Evolutionary conservation across 2,797 vertebrate genomes (phyloP).

Genomic region (Takifugu ocellatus): DNA sequence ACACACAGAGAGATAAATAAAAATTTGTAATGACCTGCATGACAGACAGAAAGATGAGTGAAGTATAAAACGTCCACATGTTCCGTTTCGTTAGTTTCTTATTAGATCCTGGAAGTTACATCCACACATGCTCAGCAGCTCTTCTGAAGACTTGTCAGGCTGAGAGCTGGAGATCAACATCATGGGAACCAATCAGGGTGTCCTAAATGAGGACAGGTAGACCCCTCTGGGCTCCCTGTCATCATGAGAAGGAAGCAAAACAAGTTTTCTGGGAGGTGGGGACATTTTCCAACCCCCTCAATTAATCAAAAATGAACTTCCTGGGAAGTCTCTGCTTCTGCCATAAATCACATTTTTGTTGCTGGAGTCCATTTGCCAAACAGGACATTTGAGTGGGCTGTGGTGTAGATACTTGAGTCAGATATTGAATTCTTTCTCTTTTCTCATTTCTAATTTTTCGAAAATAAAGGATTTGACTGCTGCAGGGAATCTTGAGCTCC

Average conservation of each 20-base stretch:
- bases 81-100: conserved; percentile 46
- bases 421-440: not conserved
- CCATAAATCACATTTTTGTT: not conserved
- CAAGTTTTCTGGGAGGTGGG: conserved; percentile 25
- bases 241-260: conserved; percentile 63
- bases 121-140: conserved; percentile 40
- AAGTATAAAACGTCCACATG: conserved; percentile 54
- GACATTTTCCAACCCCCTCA: not conserved
- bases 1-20: not conserved
- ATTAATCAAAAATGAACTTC: conserved; percentile 8
- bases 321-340: not conserved
- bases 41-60: conserved; percentile 56
- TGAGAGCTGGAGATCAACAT: conserved; percentile 47
- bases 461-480: not conserved
- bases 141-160: conserved; percentile 53
- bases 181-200: conserved; percentile 72
- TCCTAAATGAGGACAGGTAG: conserved; percentile 67
- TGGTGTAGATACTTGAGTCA: too few species aligned
- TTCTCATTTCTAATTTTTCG: not conserved
- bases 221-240: conserved; percentile 66
- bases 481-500: conserved; percentile 29
- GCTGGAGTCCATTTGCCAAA: not conserved
- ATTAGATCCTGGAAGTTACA: conserved; percentile 32
- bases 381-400: not conserved
- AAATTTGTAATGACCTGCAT: conserved; percentile 60